Conservation (phyloP, 2,888 invertebrate genomes). For the Leptinotarsa juncta region DNA sequence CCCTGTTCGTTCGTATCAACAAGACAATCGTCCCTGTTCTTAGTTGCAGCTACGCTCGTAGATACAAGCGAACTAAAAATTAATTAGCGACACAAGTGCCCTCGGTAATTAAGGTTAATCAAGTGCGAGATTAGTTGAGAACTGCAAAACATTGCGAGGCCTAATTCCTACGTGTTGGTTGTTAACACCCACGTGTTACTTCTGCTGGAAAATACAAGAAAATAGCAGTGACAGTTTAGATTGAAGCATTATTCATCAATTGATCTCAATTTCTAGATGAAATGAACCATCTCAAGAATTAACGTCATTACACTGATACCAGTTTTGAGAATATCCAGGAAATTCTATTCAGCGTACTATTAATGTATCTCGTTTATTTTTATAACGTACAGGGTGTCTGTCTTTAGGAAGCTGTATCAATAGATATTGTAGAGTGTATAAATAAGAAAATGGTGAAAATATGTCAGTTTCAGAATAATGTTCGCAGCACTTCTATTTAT, state of each 20-base stretch:
- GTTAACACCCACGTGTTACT: constrained; percentile 17
- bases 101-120: constrained; percentile 43
- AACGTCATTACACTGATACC: no score
- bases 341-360: not conserved
- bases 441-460: no score
- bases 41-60: not conserved
- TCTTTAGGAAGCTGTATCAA: no score
- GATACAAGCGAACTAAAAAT: constrained; percentile 7
- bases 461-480: no score
- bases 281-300: no score
- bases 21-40: not conserved
- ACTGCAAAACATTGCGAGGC: constrained; percentile 28
- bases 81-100: constrained; percentile 33
- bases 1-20: not conserved
- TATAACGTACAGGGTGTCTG: no score
- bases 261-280: not conserved
- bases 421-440: no score
- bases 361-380: not conserved
- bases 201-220: constrained; percentile 7
- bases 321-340: no score
- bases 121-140: constrained; percentile 35
- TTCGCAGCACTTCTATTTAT: no score
- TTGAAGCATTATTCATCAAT: not conserved
- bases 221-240: not conserved
- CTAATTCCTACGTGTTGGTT: constrained; percentile 30